phyloP scores from a whole-genome alignment of 2,113 vertebrate genomes.

The Sardina pilchardus region DNA sequence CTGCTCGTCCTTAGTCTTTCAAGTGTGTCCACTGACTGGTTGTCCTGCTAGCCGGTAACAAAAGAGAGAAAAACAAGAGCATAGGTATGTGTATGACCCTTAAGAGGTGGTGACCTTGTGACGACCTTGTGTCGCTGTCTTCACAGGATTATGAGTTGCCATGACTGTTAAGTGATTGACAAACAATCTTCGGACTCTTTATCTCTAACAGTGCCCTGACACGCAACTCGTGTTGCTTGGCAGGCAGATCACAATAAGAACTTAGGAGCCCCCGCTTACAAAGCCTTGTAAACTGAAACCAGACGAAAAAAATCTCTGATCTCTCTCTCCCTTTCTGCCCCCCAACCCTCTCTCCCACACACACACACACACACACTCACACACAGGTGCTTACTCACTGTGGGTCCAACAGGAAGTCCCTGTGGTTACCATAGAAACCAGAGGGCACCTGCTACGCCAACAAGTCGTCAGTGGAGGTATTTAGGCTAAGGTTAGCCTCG shows the following conservation, averaged over 20 bases:
- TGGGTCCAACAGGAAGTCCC: slow-evolving; percentile 52
- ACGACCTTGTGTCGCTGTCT: background rate
- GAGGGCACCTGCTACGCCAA: slow-evolving; percentile 54
- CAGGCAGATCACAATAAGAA: slow-evolving; percentile 50
- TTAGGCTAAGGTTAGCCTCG: slow-evolving; percentile 42
- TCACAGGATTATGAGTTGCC: slow-evolving; percentile 34
- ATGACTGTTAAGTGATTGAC: slow-evolving; percentile 40
- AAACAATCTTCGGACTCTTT: slow-evolving; percentile 54
- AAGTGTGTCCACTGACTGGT: background rate
- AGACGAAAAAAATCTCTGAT: background rate
- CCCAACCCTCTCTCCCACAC: background rate
- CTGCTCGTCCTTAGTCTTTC: background rate
- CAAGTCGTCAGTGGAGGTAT: slow-evolving; percentile 39
- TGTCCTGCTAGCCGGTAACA: background rate
- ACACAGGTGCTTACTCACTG: slow-evolving; percentile 30
- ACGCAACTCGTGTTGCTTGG: slow-evolving; percentile 58
- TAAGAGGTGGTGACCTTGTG: background rate
- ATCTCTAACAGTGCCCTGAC: slow-evolving; percentile 59
- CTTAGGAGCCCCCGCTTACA: slow-evolving; percentile 46
- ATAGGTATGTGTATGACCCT: background rate
- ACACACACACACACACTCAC: slow-evolving; percentile 3
- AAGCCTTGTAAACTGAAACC: slow-evolving; percentile 55
- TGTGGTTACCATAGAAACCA: slow-evolving; percentile 61
- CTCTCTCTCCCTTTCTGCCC: background rate
- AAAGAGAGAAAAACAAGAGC: background rate